phyloP scores from a whole-genome alignment of 2,888 invertebrate species.

The Dascillus cervinus region DNA sequence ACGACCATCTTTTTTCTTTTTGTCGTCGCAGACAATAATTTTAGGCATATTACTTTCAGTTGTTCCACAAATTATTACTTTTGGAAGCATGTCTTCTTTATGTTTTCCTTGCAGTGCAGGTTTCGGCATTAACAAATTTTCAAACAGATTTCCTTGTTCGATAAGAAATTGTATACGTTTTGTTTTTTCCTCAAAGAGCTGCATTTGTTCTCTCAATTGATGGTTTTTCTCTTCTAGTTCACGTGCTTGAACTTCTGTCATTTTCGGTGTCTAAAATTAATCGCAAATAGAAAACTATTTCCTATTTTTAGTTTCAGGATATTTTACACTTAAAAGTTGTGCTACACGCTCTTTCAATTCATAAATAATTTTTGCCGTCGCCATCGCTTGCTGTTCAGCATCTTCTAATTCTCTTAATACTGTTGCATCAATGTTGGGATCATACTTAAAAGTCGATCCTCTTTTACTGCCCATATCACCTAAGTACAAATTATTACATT shows the following conservation, averaged over 20 bases:
- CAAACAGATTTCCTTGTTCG: slow-evolving; percentile 38
- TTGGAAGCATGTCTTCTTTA: slow-evolving; percentile 41
- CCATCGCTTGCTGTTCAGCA: slow-evolving; percentile 43
- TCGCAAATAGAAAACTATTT: not conserved
- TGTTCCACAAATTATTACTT: slow-evolving; percentile 48
- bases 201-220: slow-evolving; percentile 51
- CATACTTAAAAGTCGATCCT: slow-evolving; percentile 17
- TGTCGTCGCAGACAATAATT: slow-evolving; percentile 47
- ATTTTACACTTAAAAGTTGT: slow-evolving; percentile 37
- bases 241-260: slow-evolving; percentile 49
- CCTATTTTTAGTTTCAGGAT: not conserved
- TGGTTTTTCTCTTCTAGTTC: slow-evolving; percentile 51
- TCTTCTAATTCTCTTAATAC: slow-evolving; percentile 43
- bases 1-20: slow-evolving; percentile 21
- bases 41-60: slow-evolving; percentile 48
- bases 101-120: slow-evolving; percentile 12
- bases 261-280: slow-evolving; percentile 45
- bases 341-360: slow-evolving; percentile 39
- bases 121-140: slow-evolving; percentile 30
- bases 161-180: slow-evolving; percentile 50
- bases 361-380: slow-evolving; percentile 42
- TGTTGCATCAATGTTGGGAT: slow-evolving; percentile 24
- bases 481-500: no score
- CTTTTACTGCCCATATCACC: slow-evolving; percentile 10
- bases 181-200: slow-evolving; percentile 54